These are phyloP conservation scores for Gallinago undulata DNA, from an alignment of 2,113 vertebrate genomes.

Conservation along the genomic window DNA sequence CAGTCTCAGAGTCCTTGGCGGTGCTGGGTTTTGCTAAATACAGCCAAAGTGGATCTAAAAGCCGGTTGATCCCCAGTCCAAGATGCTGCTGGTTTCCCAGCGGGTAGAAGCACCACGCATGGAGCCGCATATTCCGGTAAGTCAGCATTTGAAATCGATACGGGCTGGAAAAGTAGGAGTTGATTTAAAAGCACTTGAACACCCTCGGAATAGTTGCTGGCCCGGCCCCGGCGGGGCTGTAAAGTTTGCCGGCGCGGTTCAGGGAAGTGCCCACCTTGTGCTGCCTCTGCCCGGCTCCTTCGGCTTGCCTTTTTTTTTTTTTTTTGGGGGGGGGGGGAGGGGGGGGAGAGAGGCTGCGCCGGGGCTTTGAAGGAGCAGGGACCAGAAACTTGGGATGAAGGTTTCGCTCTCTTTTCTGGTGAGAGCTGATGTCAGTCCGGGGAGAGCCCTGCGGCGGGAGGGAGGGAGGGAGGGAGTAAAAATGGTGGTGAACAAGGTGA, in stretches of 20 bases:
- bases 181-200: neutral
- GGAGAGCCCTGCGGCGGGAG: neutral
- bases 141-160: conserved; percentile 15
- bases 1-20: conserved; percentile 47
- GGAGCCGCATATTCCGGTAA: conserved; percentile 81
- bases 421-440: neutral
- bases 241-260: conserved; percentile 31
- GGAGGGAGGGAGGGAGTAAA: neutral
- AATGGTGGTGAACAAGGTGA: conserved; percentile 28
- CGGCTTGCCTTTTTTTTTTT: no score
- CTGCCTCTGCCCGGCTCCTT: neutral
- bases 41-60: conserved; percentile 81
- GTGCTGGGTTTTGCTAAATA: conserved; percentile 62
- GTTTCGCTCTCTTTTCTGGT: neutral
- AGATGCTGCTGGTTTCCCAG: conserved; percentile 84
- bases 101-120: conserved; percentile 82
- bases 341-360: neutral
- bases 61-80: conserved; percentile 71
- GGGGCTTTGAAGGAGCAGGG: neutral
- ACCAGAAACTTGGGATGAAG: neutral
- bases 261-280: neutral
- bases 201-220: neutral
- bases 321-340: neutral
- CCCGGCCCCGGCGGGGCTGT: neutral
- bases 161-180: neutral